Conservation (phyloP, 1,140 invertebrate genomes). For the Tetramorium parvispinum region DNA sequence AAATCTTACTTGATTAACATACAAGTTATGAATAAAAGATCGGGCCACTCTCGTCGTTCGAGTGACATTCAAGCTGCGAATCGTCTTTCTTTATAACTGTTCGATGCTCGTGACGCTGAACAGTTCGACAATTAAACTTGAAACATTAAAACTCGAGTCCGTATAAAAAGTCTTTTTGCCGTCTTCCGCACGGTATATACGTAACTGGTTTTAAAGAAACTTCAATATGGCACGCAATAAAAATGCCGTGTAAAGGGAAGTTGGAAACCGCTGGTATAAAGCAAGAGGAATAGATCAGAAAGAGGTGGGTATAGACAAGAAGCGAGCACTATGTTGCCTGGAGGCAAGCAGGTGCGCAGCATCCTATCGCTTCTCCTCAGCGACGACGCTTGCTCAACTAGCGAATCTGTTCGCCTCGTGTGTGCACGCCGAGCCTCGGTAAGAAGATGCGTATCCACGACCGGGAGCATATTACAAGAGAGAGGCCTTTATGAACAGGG, state of each 20-base stretch:
- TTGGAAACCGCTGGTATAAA: slow-evolving; percentile 56
- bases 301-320: slow-evolving; percentile 61
- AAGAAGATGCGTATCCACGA: slow-evolving; percentile 45
- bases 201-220: slow-evolving; percentile 39
- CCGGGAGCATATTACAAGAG: slow-evolving; percentile 16
- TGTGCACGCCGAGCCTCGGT: slow-evolving; percentile 33
- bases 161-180: background rate
- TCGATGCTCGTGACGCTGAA: background rate
- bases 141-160: background rate
- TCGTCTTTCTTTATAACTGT: background rate
- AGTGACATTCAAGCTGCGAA: background rate
- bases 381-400: slow-evolving; percentile 30
- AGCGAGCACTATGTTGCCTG: slow-evolving; percentile 68
- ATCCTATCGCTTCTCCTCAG: slow-evolving; percentile 69
- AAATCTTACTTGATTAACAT: background rate
- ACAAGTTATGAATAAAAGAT: background rate
- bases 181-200: background rate
- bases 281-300: slow-evolving; percentile 65
- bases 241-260: slow-evolving; percentile 30
- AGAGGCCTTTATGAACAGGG: slow-evolving; percentile 23
- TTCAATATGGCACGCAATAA: slow-evolving; percentile 13
- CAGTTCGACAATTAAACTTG: background rate
- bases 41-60: no score
- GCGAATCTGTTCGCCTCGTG: slow-evolving; percentile 52
- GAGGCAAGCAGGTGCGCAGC: slow-evolving; percentile 79